These are phyloP conservation scores for Benitochromis conjunctus DNA, from an alignment of 2,113 vertebrate genomes.

Conservation along the genomic window DNA sequence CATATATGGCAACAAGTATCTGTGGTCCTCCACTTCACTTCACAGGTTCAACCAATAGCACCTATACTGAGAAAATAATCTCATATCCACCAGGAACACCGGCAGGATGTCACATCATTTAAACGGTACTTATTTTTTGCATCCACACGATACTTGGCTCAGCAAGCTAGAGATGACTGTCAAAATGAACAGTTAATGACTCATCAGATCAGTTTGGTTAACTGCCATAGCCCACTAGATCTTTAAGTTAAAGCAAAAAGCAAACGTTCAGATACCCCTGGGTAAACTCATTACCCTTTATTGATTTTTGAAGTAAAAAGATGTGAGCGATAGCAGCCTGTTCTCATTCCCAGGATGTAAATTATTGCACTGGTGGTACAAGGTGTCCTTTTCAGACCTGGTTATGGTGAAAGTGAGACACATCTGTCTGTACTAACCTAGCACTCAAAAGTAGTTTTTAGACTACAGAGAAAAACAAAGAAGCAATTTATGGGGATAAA, in stretches of 20 bases:
- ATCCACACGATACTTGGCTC: background rate
- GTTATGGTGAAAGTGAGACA: background rate
- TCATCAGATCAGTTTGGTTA: background rate
- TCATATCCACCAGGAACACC: background rate
- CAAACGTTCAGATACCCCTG: background rate
- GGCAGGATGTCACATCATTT: background rate
- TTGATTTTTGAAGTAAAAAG: background rate
- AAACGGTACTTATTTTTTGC: background rate
- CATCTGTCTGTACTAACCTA: background rate
- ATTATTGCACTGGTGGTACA: background rate
- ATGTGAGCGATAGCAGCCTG: background rate
- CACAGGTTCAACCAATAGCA: background rate
- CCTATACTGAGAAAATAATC: background rate
- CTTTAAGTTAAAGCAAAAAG: background rate
- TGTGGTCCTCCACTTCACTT: background rate
- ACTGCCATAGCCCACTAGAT: rapidly evolving
- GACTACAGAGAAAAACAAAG: background rate
- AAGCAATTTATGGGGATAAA: background rate
- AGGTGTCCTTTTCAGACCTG: background rate
- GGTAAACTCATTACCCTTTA: background rate
- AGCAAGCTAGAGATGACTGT: background rate
- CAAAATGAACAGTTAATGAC: background rate
- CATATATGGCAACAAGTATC: background rate
- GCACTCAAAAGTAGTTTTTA: background rate
- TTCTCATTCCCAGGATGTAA: background rate